Evolutionary conservation across 2,888 invertebrate species (phyloP), one percentile per base, ranked within the genome.

Genomic region (Philaethria dido): DNA sequence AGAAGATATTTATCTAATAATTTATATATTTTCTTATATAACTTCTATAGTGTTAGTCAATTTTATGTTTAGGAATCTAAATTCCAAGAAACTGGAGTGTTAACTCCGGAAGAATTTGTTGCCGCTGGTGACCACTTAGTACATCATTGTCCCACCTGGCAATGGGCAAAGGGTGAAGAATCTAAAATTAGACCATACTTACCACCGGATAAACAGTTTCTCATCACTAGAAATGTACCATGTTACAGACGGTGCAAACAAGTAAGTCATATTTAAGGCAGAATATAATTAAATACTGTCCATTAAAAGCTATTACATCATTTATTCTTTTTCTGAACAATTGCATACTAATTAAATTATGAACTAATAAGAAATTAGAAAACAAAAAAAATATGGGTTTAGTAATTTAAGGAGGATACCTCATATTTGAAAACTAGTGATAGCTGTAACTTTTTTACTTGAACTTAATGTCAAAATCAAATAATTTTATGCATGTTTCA

Each of bases 131-230:
- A 99, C 82, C 99, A 99, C 88, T 91, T 99, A 65, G 99, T 99
- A 0, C 99, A 99, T 88, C 99, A 99, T 83, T 99, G 99, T 83
- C 99, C 99, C 0, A 99, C 99, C 0, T 99, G 99, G 99, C 98
- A 98, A 82, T 99, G 99, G 99, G 96, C 97, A 0, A 93, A 94
- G 74, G 99, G 99, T 0, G 99, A 99, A 84, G 97, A 98, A 74
- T 93, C 96, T n/a, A 97, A 97, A 88, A 90, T 95, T 29, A 97
- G 98, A 80, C 89, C 96, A 0, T 99, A 99, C 90, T 93, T 99
- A 72, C 99, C 99, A 0, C 85, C 95, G 80, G 97, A 98, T 78
- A 99, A 99, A 87, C 99, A 99, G 88, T 99, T 98, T 88, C 94
- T 99, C 60, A 96, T 99, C 60, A 99, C 99, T 0, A 95, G 97